Evolutionary conservation across 1,140 invertebrate species (phyloP), one percentile per base, ranked within the genome.

Genomic region (Anastrepha ludens): DNA sequence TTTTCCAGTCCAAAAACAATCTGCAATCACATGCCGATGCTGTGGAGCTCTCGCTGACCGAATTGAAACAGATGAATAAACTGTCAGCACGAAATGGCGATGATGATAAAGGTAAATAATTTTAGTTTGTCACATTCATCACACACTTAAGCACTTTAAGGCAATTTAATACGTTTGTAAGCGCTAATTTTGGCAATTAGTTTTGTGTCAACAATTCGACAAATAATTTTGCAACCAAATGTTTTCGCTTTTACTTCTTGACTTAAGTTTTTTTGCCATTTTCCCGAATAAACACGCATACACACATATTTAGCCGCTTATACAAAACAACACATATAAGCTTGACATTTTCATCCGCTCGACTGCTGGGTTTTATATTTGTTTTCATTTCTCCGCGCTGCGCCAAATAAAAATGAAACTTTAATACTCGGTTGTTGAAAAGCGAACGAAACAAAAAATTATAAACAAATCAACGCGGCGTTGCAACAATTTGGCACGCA

Each of bases 1-100:
- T 17, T 62, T 70, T 50, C 44, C 87, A 93, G 92, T 92, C 92
- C 67, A 93, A 93, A 91, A 93, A 91, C 90, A 93, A 93, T 91
- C 90, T 93, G 87, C 90, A 90, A 88, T 90, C 90, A 88, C 92
- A 93, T 89, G 91, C 91, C 87, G 92, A 93, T 89, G 89, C 90
- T 64, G 90, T 93, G 64, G 92, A 93, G 88, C 90, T 92, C 70
- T 91, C 92, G 74, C 87, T 93, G 86, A 91, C 90, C 50, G 90
- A 93, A 87, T 89, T 93, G 70, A 91, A 91, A 88, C 89, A 90
- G 88, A 85, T 65, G 65, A 65, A 85, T 41, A 88, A 87, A 64
- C 50, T 85, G 41, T 74, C 74, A 78, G 81, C 60, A 50, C 85
- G 60, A 13, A 86, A 86, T 86, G 90, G 70, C 85, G 88, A 88